Percentiles rank a stretch among this genome's conserved stretches.
Conservation (phyloP, 2,113 vertebrate species). For the Chionis minor region DNA sequence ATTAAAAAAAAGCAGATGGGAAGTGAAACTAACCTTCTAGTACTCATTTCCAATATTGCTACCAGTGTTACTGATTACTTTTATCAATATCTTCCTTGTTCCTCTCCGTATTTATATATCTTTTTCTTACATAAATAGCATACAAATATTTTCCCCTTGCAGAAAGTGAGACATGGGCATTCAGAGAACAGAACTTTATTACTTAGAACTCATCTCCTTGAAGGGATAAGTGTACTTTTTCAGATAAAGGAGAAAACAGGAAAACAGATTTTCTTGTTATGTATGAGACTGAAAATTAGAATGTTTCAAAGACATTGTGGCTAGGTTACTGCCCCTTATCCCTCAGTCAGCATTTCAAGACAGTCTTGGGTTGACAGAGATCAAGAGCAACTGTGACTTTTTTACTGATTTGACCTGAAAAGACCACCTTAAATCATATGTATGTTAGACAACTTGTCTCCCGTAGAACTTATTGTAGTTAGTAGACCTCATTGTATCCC, state of each 20-base stretch:
- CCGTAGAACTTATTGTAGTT: background rate
- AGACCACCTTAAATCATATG: background rate
- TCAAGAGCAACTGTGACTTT: background rate
- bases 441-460: background rate
- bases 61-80: background rate
- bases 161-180: background rate
- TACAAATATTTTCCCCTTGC: background rate
- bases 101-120: background rate
- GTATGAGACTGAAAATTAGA: background rate
- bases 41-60: background rate
- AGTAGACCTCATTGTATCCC: background rate
- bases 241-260: background rate
- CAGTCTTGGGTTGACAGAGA: background rate
- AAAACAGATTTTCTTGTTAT: background rate
- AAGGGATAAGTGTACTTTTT: background rate
- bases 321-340: background rate
- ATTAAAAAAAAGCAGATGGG: background rate
- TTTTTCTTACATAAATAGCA: background rate
- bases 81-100: background rate
- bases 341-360: background rate
- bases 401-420: background rate
- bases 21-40: background rate
- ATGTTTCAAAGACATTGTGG: background rate
- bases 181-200: background rate
- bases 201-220: background rate